These are phyloP conservation scores for Fulica atra DNA, from an alignment of 2,113 vertebrate genomes.

Conservation along the genomic window DNA sequence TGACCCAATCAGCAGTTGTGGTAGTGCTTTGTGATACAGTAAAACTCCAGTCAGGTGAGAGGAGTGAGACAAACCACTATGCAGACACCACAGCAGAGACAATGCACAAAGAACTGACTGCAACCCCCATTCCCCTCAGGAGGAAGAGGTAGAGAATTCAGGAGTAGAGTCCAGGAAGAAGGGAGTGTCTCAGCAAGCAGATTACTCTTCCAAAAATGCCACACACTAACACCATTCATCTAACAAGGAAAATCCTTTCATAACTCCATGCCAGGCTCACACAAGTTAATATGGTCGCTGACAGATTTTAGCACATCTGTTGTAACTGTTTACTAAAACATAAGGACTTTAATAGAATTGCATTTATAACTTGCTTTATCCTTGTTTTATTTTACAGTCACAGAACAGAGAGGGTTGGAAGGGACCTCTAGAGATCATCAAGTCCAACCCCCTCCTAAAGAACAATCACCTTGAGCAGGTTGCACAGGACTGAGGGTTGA, in stretches of 20 bases:
- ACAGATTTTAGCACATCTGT: background rate
- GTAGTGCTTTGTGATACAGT: too few species aligned
- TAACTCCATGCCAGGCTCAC: background rate
- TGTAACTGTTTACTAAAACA: background rate
- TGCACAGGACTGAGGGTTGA: background rate
- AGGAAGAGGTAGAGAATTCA: background rate
- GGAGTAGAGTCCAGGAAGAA: background rate
- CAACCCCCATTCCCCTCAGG: background rate
- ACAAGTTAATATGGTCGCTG: background rate
- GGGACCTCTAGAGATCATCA: too few species aligned
- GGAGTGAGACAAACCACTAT: background rate
- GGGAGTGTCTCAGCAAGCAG: background rate
- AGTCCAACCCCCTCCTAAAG: too few species aligned
- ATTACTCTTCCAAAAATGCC: background rate
- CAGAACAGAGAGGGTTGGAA: too few species aligned
- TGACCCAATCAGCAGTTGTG: background rate
- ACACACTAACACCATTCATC: background rate
- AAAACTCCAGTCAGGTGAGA: background rate
- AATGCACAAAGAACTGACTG: accelerated
- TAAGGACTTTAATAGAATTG: background rate
- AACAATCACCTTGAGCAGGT: too few species aligned
- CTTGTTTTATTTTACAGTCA: background rate
- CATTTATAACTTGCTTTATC: background rate
- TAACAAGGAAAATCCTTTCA: background rate
- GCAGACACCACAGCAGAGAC: background rate